Evolutionary conservation across 2,113 vertebrate genomes (phyloP), one percentile per base, ranked within the genome.

Genomic region (Brachionichthys hirsutus): DNA sequence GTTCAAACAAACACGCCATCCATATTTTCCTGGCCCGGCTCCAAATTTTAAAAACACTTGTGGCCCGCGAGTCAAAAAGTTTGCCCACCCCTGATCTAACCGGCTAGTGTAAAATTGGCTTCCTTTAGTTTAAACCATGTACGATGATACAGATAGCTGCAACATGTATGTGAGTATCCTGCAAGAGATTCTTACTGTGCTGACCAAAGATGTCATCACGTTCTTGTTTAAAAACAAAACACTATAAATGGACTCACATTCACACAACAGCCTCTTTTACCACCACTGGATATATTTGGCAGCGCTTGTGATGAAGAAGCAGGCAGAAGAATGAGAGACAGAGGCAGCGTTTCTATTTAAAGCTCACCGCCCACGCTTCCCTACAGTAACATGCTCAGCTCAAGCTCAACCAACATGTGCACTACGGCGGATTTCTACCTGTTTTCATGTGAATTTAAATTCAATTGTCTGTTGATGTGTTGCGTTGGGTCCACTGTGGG

Each of bases 251-350:
- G 54, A 54, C 63, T 52, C 35, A 56, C 73, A 61, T 78, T 82
- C 72, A 72, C 68, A 81, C 78, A 75, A 64, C 78, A 76, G 82
- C 67, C 73, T 82, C 80, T 84, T 86, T 80, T 79, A 81, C 80
- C 85, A 88, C 82, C 68, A 19, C 81, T 86, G 87, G 80, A 80
- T 89, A 88, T 83, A 82, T 88, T 88, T 89, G 89, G 84, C 85
- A 82, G 77, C 82, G 81, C 84, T 76, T 82, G 86, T 83, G 87
- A 88, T 80, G 54, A 75, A 76, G 83, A 83, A 62, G 77, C 55
- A 82, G 71, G 79, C 75, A 66, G 72, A 65, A 79, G 76, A 84
- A 83, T 82, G 83, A 80, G 55, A 52, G 69, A 86, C 67, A 68
- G 74, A 82, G 75, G 64, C 54, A 83, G 78, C 62, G 57, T 38